Conservation (phyloP, 2,113 vertebrate genomes). For the Noctilio leporinus region DNA sequence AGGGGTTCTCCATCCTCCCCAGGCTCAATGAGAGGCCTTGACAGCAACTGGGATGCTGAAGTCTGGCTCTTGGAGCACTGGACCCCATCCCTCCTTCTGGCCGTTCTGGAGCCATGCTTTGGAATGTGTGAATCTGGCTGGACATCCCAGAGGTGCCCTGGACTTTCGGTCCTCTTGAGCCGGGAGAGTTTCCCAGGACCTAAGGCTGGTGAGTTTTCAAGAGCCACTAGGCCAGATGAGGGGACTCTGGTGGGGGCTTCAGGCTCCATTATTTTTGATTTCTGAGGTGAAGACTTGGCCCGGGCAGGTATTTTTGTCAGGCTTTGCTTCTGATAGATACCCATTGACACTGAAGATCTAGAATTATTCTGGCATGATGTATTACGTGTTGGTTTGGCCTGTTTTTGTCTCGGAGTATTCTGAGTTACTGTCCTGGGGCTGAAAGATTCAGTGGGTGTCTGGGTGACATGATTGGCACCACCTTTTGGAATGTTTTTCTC, state of each 20-base stretch:
- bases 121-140: conserved; percentile 71
- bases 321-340: conserved; percentile 73
- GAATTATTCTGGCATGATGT: conserved; percentile 73
- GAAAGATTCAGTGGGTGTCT: conserved; percentile 60
- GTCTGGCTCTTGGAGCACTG: conserved; percentile 74
- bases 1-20: conserved; percentile 78
- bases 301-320: conserved; percentile 85
- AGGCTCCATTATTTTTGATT: conserved; percentile 61
- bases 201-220: conserved; percentile 79
- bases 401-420: conserved; percentile 75
- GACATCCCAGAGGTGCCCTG: conserved; percentile 73
- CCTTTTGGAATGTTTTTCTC: conserved; percentile 71
- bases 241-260: conserved; percentile 49
- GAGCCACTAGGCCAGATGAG: conserved; percentile 59
- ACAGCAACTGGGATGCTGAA: conserved; percentile 73
- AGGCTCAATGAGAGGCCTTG: conserved; percentile 74
- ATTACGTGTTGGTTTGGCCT: conserved; percentile 75
- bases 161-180: conserved; percentile 79
- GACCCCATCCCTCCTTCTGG: conserved; percentile 68
- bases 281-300: conserved; percentile 83
- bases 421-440: conserved; percentile 70
- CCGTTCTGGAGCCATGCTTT: conserved; percentile 71
- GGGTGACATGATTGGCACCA: conserved; percentile 44
- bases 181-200: conserved; percentile 81
- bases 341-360: conserved; percentile 68